Evolutionary conservation across 2,888 invertebrate genomes (phyloP).

Genomic region (Marasmarcha lunaedactyla): DNA sequence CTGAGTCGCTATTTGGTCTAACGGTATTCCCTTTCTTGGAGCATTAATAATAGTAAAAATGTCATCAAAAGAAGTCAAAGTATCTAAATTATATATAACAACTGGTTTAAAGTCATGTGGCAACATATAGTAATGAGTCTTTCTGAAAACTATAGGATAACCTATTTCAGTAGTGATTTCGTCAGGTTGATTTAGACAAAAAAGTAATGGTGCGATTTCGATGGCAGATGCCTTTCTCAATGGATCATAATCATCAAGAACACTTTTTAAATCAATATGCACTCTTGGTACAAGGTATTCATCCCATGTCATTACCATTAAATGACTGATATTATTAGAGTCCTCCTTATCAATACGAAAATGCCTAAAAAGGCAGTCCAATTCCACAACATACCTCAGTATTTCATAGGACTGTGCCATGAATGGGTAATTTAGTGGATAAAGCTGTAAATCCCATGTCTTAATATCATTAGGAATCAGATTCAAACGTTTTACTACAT

Average conservation of each 20-base stretch:
- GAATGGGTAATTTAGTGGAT: slow-evolving; percentile 77
- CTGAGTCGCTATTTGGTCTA: slow-evolving; percentile 47
- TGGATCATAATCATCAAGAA: slow-evolving; percentile 65
- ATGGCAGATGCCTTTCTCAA: slow-evolving; percentile 40
- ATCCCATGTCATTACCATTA: slow-evolving; percentile 71
- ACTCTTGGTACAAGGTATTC: slow-evolving; percentile 74
- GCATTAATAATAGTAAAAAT: slow-evolving; percentile 36
- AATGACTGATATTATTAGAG: slow-evolving; percentile 57
- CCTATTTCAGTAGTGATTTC: slow-evolving; percentile 53
- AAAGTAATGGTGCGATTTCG: slow-evolving; percentile 37
- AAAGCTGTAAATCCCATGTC: slow-evolving; percentile 67
- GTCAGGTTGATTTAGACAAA: slow-evolving; percentile 56
- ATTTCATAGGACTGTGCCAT: slow-evolving; percentile 56
- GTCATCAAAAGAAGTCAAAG: slow-evolving; percentile 54
- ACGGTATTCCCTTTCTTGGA: slow-evolving; percentile 26
- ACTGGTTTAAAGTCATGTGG: slow-evolving; percentile 34
- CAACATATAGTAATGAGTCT: slow-evolving; percentile 50
- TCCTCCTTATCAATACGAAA: slow-evolving; percentile 63
- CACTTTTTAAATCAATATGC: slow-evolving; percentile 63
- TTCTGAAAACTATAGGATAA: slow-evolving; percentile 54
- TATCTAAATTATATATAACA: slow-evolving; percentile 49
- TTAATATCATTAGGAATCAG: slow-evolving; percentile 55
- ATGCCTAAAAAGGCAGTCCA: slow-evolving; percentile 76
- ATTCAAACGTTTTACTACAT: slow-evolving; percentile 53
- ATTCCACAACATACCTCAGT: slow-evolving; percentile 65